Percentiles rank a stretch among this genome's conserved stretches.
phyloP scores from a whole-genome alignment of 2,888 invertebrate genomes.

The Mystacides longicornis region DNA sequence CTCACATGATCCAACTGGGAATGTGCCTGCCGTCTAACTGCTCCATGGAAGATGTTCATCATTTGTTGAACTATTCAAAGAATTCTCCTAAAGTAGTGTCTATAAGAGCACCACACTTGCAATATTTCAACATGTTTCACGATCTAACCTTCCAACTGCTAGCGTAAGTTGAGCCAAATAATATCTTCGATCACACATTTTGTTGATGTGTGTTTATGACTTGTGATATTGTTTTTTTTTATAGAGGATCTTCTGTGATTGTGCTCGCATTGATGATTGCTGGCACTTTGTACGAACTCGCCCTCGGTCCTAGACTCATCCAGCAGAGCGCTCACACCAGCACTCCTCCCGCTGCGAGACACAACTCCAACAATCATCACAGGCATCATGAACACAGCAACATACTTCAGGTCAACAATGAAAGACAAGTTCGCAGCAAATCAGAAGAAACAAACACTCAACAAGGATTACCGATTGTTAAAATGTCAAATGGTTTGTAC shows the following conservation, averaged over 20 bases:
- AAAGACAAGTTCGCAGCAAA: conserved; percentile 32
- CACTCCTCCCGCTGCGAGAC: conserved; percentile 23
- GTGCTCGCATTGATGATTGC: conserved; percentile 51
- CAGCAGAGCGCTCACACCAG: conserved; percentile 29
- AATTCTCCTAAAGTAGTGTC: conserved; percentile 51
- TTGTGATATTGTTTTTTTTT: conserved; percentile 26
- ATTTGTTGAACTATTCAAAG: conserved; percentile 49
- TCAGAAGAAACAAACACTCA: conserved; percentile 23
- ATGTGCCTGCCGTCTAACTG: conserved; percentile 69
- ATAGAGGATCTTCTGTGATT: conserved; percentile 47
- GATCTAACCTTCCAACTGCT: conserved; percentile 66
- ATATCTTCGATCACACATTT: not conserved
- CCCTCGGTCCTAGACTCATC: conserved; percentile 37
- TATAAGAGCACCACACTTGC: conserved; percentile 62
- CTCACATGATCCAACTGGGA: conserved; percentile 65
- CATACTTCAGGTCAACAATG: not conserved
- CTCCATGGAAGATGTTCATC: conserved; percentile 52
- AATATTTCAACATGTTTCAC: conserved; percentile 54
- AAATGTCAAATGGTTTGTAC: conserved; percentile 22
- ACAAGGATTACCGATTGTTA: conserved; percentile 14
- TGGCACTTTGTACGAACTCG: conserved; percentile 68
- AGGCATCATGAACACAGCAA: not conserved
- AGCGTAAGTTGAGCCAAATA: conserved; percentile 46
- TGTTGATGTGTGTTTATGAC: not conserved
- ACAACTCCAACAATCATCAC: conserved; percentile 11